Base-by-base conservation (phyloP, 2,113 vertebrate species). In the Leucosticte australis region DNA sequence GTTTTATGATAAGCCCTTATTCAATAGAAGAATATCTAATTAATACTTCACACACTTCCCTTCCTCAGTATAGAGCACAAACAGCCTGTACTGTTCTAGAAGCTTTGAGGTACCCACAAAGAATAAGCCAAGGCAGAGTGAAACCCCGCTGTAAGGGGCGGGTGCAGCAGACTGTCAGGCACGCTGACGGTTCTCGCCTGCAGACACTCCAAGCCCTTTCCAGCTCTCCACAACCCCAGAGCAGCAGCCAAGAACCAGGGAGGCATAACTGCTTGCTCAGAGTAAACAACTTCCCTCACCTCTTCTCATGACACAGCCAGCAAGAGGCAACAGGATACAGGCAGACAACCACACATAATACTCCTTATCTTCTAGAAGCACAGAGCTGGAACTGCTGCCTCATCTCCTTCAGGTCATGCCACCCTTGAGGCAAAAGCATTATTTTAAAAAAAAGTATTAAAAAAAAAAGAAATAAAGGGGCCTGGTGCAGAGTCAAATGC, bases 141-240 rank as follows among this genome's bases (percentile, higher is more conserved):
- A 64, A 79, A 49, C 5, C 37, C n/a, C 27, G 7, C 26, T 17
- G 37, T 31, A 62, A 44, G 1, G 0, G 0, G 59, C 0, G 0
- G 46, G 50, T 31, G 22, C 69, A 82, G 89, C 50, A 70, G 41
- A 15, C 15, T 47, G 47, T 27, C 53, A 39, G 37, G 53, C 37
- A 62, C 26, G 4, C 27, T 10, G 11, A 44, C 0, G 0, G 27
- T 15, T 78, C 60, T 28, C 0, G 0, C 62, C 52, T 71, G n/a
- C 4, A 3, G 22, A 42, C 22, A 31, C 22, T 41, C 3, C 0
- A 47, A 82, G 52, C 47, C 1, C 0, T 57, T 75, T 63, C 39
- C 4, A 3, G 79, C 47, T 42, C 56, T 44, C 52, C 35, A 8
- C 18, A 86, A 14, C 11, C 13, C 47, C 0, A 0, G 27, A 49